A percentile compares a stretch with the other conserved stretches of the same genome.
These are phyloP conservation scores for Betta splendens DNA, from an alignment of 2,797 vertebrate species.

Conservation along the genomic window DNA sequence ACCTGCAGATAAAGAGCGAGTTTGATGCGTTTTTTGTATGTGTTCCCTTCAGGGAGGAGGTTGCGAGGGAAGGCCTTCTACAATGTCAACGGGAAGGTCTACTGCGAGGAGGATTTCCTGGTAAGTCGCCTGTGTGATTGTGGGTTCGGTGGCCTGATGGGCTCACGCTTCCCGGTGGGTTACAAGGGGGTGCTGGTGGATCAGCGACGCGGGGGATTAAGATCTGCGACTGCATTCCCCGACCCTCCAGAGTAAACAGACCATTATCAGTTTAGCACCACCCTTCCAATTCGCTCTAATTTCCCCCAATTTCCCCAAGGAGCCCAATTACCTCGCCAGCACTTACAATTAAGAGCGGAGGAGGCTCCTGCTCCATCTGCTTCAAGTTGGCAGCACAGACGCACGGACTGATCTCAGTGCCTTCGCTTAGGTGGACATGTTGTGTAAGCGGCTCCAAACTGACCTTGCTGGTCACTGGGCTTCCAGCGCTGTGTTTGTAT, in stretches of 20 bases:
- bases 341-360: constrained; percentile 47
- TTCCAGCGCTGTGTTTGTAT: background rate
- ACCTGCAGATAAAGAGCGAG: background rate
- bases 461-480: too few species aligned
- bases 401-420: constrained; percentile 2
- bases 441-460: too few species aligned
- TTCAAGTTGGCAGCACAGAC: constrained; percentile 48
- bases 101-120: constrained; percentile 99
- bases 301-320: constrained; percentile 62
- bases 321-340: constrained; percentile 57
- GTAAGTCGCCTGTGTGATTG: constrained; percentile 78
- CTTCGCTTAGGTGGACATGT: constrained; percentile 2
- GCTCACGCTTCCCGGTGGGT: background rate
- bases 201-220: constrained; percentile 26
- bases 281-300: constrained; percentile 66
- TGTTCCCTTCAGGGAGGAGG: constrained; percentile 90
- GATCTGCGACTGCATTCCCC: constrained; percentile 47
- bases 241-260: constrained; percentile 64
- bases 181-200: constrained; percentile 12
- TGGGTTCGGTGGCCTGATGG: constrained; percentile 8
- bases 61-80: constrained; percentile 98
- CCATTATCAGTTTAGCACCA: constrained; percentile 61
- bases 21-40: constrained; percentile 8
- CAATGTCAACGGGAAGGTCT: constrained; percentile 97
- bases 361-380: constrained; percentile 59